Base-by-base conservation (phyloP, 2,113 vertebrate genomes). In the Physeter macrocephalus region DNA sequence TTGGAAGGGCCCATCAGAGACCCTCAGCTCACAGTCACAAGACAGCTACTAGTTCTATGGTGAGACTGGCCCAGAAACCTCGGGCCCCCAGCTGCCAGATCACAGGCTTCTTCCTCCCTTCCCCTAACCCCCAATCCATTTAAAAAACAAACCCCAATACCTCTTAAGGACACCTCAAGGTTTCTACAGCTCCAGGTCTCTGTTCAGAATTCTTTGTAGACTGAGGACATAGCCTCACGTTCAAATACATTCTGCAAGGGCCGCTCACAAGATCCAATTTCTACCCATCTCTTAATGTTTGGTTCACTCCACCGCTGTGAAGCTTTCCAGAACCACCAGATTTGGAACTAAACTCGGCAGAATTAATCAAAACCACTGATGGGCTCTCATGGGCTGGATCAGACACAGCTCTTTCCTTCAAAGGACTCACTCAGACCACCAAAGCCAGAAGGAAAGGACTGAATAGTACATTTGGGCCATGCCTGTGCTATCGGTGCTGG, bases 401-500 rank as follows among this genome's bases (percentile, higher is more conserved):
- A 49, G 61, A 7, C 39, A 1, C 0, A 7, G 20, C 5, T 6
- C 34, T 46, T 21, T 41, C 25, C 23, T 39, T 27, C 17, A 6
- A 39, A 59, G 20, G n/a, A 6, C 86, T 90, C n/a, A 34, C 15
- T 52, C 9, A 25, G 43, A 14, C 12, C 15, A 36, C 29, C 34
- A 17, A 10, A 4, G n/a, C 23, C 77, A 85, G 86, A 52, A 31
- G 25, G 41, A 8, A 18, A 57, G 54, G 6, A 5, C 3, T 29
- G 46, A 21, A 27, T 15, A 3, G 31, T 21, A 6, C 4, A 2
- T 10, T 4, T 0, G 23, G 36, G 2, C 62, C 43, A 36, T 8
- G 71, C 23, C 62, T 54, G 29, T 6, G 41, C 27, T 34, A 6
- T 41, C 27, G 34, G 57, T 13, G 15, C 14, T 9, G 14, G 9